Conservation (phyloP, 1,140 invertebrate species). For the Condylostylus longicornis region DNA sequence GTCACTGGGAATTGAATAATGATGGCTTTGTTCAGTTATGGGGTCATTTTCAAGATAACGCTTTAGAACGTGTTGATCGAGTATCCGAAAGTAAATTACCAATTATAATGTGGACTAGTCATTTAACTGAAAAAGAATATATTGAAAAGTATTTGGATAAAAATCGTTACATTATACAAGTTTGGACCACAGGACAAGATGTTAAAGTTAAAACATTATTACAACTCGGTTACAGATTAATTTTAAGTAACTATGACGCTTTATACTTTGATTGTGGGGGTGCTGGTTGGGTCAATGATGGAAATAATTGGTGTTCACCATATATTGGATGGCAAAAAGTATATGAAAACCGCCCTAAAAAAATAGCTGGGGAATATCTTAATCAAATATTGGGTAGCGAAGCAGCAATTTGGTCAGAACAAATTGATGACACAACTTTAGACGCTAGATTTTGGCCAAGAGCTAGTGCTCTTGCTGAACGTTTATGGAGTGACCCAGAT, state of each 20-base stretch:
- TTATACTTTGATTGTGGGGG: slow-evolving; percentile 73
- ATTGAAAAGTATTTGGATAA: slow-evolving; percentile 52
- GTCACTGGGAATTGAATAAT: slow-evolving; percentile 41
- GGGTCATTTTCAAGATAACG: slow-evolving; percentile 56
- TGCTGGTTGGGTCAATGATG: slow-evolving; percentile 43
- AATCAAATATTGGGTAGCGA: slow-evolving; percentile 52
- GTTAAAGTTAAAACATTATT: slow-evolving; percentile 46
- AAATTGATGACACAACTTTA: slow-evolving; percentile 46
- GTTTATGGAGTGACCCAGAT: slow-evolving; percentile 56
- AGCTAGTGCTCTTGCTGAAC: slow-evolving; percentile 61
- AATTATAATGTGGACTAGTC: slow-evolving; percentile 69
- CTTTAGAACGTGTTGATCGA: slow-evolving; percentile 43
- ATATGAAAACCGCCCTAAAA: slow-evolving; percentile 55
- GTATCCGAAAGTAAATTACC: slow-evolving; percentile 36
- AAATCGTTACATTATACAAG: slow-evolving; percentile 60
- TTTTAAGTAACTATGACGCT: slow-evolving; percentile 72
- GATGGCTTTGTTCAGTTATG: slow-evolving; percentile 56
- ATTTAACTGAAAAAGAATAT: slow-evolving; percentile 49
- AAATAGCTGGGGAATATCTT: slow-evolving; percentile 38
- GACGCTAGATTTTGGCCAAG: slow-evolving; percentile 63
- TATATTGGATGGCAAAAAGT: slow-evolving; percentile 80
- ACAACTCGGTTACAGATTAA: slow-evolving; percentile 52
- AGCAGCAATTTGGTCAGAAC: slow-evolving; percentile 68
- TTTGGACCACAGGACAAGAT: slow-evolving; percentile 57
- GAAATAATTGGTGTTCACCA: slow-evolving; percentile 74